Evolutionary conservation across 2,888 invertebrate genomes (phyloP).

Genomic region (Rhingia campestris): DNA sequence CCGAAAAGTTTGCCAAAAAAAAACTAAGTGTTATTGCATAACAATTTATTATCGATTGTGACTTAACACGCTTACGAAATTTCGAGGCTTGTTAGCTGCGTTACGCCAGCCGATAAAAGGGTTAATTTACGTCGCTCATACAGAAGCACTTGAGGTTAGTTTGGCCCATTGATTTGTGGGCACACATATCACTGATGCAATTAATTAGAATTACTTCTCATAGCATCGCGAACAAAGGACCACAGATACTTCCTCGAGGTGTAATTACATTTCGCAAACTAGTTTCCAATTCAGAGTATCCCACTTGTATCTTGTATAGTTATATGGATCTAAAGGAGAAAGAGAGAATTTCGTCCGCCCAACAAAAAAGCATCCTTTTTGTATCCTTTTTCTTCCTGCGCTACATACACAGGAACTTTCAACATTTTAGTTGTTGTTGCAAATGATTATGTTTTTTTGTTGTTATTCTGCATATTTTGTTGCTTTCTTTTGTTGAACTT

Average conservation of each 20-base stretch:
- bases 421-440: slow-evolving; percentile 68
- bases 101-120: slow-evolving; percentile 39
- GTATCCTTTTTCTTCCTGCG: slow-evolving; percentile 64
- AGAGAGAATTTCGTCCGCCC: slow-evolving; percentile 34
- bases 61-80: slow-evolving; percentile 60
- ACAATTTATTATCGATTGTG: slow-evolving; percentile 58
- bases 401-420: slow-evolving; percentile 51
- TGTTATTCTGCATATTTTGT: slow-evolving; percentile 20
- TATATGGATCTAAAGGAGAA: slow-evolving; percentile 32
- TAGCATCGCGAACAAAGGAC: slow-evolving; percentile 58
- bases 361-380: slow-evolving; percentile 51
- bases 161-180: slow-evolving; percentile 52
- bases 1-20: slow-evolving; percentile 46
- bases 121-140: slow-evolving; percentile 37
- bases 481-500: slow-evolving; percentile 69
- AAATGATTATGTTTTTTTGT: slow-evolving; percentile 37
- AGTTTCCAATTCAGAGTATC: slow-evolving; percentile 38
- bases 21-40: slow-evolving; percentile 43
- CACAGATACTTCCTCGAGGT: slow-evolving; percentile 20
- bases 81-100: slow-evolving; percentile 4
- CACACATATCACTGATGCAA: slow-evolving; percentile 51
- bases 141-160: slow-evolving; percentile 27
- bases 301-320: too few relatives aligned
- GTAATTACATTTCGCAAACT: slow-evolving; percentile 70
- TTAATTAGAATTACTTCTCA: slow-evolving; percentile 72